These are phyloP conservation scores for Yoshiicerus persimilis DNA, from an alignment of 1,140 invertebrate species.

Conservation along the genomic window DNA sequence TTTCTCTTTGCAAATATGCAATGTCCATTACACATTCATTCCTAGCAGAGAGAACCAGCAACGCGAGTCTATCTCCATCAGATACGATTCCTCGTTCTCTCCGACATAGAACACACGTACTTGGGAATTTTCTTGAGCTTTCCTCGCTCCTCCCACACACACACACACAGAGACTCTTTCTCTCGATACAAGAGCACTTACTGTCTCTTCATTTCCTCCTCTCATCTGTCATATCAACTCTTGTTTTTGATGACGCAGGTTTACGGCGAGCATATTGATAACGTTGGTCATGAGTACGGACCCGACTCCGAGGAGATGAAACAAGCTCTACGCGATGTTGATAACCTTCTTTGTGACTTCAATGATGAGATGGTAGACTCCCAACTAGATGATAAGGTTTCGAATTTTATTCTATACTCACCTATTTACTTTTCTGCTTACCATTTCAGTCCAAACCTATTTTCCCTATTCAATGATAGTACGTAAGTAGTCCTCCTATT, in stretches of 20 bases:
- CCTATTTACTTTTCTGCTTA: neutral
- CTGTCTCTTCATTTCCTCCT: neutral
- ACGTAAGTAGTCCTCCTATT: too few relatives aligned
- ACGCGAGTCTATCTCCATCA: neutral
- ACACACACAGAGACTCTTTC: neutral
- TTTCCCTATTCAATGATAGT: too few relatives aligned
- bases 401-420: neutral
- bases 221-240: neutral
- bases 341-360: slow-evolving; percentile 50
- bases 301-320: slow-evolving; percentile 51
- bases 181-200: neutral
- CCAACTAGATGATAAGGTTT: slow-evolving; percentile 50
- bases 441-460: too few relatives aligned
- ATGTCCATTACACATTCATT: too few relatives aligned
- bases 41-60: too few relatives aligned
- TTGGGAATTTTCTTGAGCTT: neutral
- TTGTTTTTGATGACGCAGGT: slow-evolving; percentile 42
- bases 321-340: slow-evolving; percentile 51
- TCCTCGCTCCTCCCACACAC: neutral
- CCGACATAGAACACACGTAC: neutral
- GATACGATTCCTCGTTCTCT: neutral
- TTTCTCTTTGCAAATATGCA: neutral
- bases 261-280: slow-evolving; percentile 51
- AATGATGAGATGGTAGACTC: slow-evolving; percentile 48
- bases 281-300: slow-evolving; percentile 53